Evolutionary conservation across 64 coral and sea anemone genomes (phyloP).

Genomic region (Pachyseris speciosa): DNA sequence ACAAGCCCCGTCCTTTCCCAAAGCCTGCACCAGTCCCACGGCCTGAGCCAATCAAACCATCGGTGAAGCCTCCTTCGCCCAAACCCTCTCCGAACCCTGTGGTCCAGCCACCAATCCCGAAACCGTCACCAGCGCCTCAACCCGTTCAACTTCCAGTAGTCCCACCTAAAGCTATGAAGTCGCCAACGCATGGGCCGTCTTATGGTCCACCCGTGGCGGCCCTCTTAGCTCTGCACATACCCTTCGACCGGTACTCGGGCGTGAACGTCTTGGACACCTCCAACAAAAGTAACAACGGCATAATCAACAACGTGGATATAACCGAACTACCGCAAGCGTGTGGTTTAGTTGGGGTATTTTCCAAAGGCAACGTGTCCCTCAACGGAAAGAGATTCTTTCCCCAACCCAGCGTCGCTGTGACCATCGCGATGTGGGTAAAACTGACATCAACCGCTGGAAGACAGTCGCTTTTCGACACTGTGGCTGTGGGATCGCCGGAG

Average conservation of each 20-base stretch:
- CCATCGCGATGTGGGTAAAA: slow-evolving; percentile 86
- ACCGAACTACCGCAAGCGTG: slow-evolving; percentile 57
- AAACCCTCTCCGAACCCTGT: slow-evolving; percentile 33
- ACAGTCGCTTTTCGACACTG: slow-evolving; percentile 76
- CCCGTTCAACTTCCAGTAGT: slow-evolving; percentile 28
- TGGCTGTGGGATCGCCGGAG: slow-evolving; percentile 20
- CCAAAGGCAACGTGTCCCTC: slow-evolving; percentile 70
- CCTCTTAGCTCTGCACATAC: slow-evolving; percentile 40
- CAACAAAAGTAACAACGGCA: slow-evolving; percentile 60
- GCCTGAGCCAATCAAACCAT: neutral
- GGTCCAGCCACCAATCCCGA: slow-evolving; percentile 4
- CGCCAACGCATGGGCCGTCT: slow-evolving; percentile 28
- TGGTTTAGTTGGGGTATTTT: slow-evolving; percentile 72
- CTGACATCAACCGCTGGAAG: slow-evolving; percentile 36
- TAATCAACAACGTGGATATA: slow-evolving; percentile 61
- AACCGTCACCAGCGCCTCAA: slow-evolving; percentile 20
- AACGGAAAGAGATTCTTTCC: slow-evolving; percentile 75
- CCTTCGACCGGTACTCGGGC: slow-evolving; percentile 69
- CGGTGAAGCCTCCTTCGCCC: neutral
- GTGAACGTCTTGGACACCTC: slow-evolving; percentile 66
- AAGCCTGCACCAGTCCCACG: neutral
- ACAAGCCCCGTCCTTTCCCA: slow-evolving; percentile 51
- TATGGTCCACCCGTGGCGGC: slow-evolving; percentile 13
- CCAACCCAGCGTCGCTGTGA: slow-evolving; percentile 66
- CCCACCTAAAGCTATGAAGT: slow-evolving; percentile 12